Conservation (phyloP, 2,888 invertebrate species). For the Dasypogon diadema region DNA sequence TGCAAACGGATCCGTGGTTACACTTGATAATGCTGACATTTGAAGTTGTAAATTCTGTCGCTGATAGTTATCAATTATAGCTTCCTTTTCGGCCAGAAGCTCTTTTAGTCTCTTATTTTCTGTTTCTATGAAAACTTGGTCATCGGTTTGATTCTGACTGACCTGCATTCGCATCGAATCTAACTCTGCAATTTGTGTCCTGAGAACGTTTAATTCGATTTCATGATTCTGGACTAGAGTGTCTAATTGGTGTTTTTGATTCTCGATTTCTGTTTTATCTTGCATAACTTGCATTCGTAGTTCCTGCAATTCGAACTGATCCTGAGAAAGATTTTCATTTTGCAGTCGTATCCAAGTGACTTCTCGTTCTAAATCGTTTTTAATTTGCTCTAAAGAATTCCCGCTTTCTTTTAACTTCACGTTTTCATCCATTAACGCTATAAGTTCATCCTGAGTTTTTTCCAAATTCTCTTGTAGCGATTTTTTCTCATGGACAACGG, state of each 20-base stretch:
- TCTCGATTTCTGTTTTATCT: constrained; percentile 68
- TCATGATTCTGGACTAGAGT: constrained; percentile 65
- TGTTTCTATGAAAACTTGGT: constrained; percentile 68
- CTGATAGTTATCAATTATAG: constrained; percentile 69
- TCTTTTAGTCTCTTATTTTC: constrained; percentile 73
- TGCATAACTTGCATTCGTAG: constrained; percentile 67
- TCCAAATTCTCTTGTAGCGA: constrained; percentile 73
- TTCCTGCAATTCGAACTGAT: constrained; percentile 66
- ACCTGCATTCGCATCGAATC: constrained; percentile 65
- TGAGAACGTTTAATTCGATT: constrained; percentile 64
- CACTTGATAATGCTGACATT: constrained; percentile 59
- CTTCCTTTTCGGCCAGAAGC: constrained; percentile 70
- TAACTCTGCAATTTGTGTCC: constrained; percentile 65
- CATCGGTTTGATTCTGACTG: constrained; percentile 68
- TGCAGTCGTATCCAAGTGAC: constrained; percentile 65
- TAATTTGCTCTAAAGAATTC: constrained; percentile 62
- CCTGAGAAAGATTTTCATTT: constrained; percentile 65
- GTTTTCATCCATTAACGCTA: constrained; percentile 71
- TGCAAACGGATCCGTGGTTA: constrained; percentile 54
- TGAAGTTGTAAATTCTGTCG: constrained; percentile 65
- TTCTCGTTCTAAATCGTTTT: constrained; percentile 63
- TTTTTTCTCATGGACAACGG: constrained; percentile 62
- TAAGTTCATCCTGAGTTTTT: constrained; percentile 72
- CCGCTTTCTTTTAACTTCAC: constrained; percentile 63
- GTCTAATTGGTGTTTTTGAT: constrained; percentile 66